phyloP scores from a whole-genome alignment of 1,140 invertebrate species.

The Pogonus chalceus region DNA sequence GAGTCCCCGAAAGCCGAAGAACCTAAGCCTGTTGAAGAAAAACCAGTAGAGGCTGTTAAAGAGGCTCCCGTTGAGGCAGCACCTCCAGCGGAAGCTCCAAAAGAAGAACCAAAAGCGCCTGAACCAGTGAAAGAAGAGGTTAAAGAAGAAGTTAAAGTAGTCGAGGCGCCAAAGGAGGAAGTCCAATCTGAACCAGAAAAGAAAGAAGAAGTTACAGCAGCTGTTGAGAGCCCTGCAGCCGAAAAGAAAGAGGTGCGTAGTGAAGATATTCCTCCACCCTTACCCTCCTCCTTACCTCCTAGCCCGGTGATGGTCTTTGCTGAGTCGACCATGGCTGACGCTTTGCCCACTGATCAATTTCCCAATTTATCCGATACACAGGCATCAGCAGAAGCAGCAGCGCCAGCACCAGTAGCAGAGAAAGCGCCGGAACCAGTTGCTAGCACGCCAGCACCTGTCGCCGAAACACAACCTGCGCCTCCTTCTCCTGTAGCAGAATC shows the following conservation, averaged over 20 bases:
- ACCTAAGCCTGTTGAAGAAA: not conserved
- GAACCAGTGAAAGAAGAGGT: conserved; percentile 1
- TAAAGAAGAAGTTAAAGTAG: conserved; percentile 13
- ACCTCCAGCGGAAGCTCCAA: not conserved
- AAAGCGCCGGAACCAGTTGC: not conserved
- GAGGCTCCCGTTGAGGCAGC: conserved; percentile 5
- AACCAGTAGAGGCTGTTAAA: not conserved
- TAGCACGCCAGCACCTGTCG: not conserved
- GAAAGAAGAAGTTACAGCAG: not conserved
- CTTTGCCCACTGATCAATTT: conserved; percentile 11
- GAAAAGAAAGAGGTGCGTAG: conserved; percentile 34
- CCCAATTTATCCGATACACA: conserved; percentile 9
- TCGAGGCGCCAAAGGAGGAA: not conserved
- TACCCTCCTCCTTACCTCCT: conserved; percentile 34
- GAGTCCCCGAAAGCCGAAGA: not conserved
- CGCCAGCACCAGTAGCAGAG: conserved; percentile 1
- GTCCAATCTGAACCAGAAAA: not conserved
- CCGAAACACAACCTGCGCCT: conserved; percentile 8
- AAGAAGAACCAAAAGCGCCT: not conserved
- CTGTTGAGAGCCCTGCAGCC: conserved; percentile 3
- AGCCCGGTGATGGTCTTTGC: conserved; percentile 33
- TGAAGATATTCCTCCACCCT: conserved; percentile 33
- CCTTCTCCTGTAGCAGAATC: not conserved
- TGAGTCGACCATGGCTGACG: conserved; percentile 32
- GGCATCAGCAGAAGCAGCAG: conserved; percentile 4